Evolutionary conservation across 2,888 invertebrate genomes (phyloP), one percentile per base, ranked within the genome.

Genomic region (Nycteola revayana): DNA sequence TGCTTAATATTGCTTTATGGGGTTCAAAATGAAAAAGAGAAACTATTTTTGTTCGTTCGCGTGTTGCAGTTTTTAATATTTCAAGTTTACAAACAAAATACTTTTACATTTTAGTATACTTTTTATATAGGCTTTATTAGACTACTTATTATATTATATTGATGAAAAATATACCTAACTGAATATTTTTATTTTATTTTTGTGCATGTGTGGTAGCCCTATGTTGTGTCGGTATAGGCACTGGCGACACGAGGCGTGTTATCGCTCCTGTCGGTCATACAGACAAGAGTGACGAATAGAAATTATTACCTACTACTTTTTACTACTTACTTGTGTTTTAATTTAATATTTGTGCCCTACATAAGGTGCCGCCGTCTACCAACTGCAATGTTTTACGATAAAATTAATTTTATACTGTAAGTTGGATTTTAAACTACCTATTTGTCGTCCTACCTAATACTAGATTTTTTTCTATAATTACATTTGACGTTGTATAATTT

Each of bases 241-340:
- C 73, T 56, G 58, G 72, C 73, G 76, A 76, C 80, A 70, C 71
- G 77, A 67, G 68, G 73, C 74, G 74, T 69, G 79, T 84, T 85
- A 84, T 84, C 86, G 84, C 77, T 69, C 66, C 63, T 61, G 69
- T 61, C 72, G 64, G 66, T 62, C 71, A 66, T 60, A 68, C 74
- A 71, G 63, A 66, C 64, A 7, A 66, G 60, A 70, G 64, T 60
- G 74, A 72, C 77, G 70, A 74, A 77, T 77, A 79, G 75, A 82
- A 75, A 80, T 71, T 66, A 72, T 69, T 55, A 53, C 40, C 14
- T 21, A 66, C 63, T 65, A 66, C 64, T 79, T 82, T 82, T 77
- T 74, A 73, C 71, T 54, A 54, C 59, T 54, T 60, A 58, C 50
- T 44, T 54, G 62, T 59, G 55, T 64, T 65, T 66, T 65, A 64